Percentiles rank a stretch among this genome's conserved stretches.
Evolutionary conservation across 2,113 vertebrate genomes (phyloP).

Genomic region (Cyanistes caeruleus): DNA sequence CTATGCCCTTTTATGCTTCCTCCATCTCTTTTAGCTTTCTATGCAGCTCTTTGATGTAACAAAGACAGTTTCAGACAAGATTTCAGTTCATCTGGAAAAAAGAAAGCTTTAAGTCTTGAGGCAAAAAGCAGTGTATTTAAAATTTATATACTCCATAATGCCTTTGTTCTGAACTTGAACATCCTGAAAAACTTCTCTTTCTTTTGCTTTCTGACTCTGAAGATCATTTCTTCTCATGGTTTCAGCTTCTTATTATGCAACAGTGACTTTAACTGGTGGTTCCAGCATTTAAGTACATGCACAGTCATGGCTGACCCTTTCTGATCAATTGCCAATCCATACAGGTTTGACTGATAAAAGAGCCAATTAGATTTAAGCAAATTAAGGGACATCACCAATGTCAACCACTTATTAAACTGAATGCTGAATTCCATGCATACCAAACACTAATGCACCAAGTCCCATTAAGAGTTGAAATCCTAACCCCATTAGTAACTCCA

Average conservation of each 20-base stretch:
- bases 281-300: conserved; percentile 87
- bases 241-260: conserved; percentile 80
- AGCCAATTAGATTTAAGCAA: conserved; percentile 88
- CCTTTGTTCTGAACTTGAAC: conserved; percentile 99
- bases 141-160: conserved; percentile 98
- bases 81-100: conserved; percentile 86
- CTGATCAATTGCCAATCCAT: conserved; percentile 88
- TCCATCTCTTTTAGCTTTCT: conserved; percentile 86
- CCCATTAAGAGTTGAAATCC: conserved; percentile 79
- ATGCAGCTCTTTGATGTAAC: conserved; percentile 94
- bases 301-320: conserved; percentile 83
- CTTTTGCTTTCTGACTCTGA: conserved; percentile 75
- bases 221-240: conserved; percentile 72
- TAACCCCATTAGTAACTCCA: conserved; percentile 82
- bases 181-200: conserved; percentile 82
- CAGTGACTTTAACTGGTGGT: conserved; percentile 73
- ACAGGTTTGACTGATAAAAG: conserved; percentile 88
- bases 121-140: conserved; percentile 97
- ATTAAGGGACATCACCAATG: conserved; percentile 87
- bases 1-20: conserved; percentile 98
- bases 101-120: conserved; percentile 91
- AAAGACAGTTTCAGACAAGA: conserved; percentile 95
- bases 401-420: conserved; percentile 83
- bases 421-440: conserved; percentile 80
- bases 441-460: conserved; percentile 78